Percentiles rank a stretch among this genome's conserved stretches.
phyloP scores from a whole-genome alignment of 2,888 invertebrate genomes.

The Cataglyphis cursor region DNA sequence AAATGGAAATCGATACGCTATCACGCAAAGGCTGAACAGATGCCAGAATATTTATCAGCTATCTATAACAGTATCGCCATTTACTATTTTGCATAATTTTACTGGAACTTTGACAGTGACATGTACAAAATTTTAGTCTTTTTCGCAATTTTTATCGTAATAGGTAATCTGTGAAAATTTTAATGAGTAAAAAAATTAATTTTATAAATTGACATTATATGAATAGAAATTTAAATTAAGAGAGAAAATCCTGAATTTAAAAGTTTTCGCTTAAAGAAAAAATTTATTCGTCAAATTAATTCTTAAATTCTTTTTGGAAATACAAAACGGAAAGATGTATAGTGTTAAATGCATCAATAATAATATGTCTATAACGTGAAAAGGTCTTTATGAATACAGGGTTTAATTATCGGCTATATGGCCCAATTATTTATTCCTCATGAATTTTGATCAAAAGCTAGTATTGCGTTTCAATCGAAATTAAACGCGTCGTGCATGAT shows the following conservation, averaged over 20 bases:
- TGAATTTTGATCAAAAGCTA: slow-evolving; percentile 51
- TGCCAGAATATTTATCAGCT: slow-evolving; percentile 31
- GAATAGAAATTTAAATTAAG: neutral
- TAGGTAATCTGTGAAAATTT: neutral
- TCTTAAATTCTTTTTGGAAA: neutral
- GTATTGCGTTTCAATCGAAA: slow-evolving; percentile 18
- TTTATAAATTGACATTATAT: neutral
- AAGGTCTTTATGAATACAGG: slow-evolving; percentile 10
- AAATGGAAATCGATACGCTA: slow-evolving; percentile 32
- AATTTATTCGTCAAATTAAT: neutral
- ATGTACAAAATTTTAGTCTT: neutral
- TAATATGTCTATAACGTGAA: slow-evolving; percentile 5
- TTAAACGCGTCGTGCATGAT: slow-evolving; percentile 45
- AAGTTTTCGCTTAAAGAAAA: neutral
- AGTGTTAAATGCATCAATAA: slow-evolving; percentile 24
- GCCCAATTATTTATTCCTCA: slow-evolving; percentile 46
- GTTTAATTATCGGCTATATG: slow-evolving; percentile 45
- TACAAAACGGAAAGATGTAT: neutral
- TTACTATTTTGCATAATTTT: slow-evolving; percentile 8
- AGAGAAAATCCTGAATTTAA: neutral
- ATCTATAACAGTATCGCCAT: slow-evolving; percentile 10
- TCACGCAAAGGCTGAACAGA: slow-evolving; percentile 11
- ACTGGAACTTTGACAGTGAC: neutral
- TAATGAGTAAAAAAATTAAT: neutral
- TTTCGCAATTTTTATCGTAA: neutral